A percentile compares a stretch with the other conserved stretches of the same genome.
Conservation (phyloP, 2,113 vertebrate genomes). For the Amphiprion ocellaris region DNA sequence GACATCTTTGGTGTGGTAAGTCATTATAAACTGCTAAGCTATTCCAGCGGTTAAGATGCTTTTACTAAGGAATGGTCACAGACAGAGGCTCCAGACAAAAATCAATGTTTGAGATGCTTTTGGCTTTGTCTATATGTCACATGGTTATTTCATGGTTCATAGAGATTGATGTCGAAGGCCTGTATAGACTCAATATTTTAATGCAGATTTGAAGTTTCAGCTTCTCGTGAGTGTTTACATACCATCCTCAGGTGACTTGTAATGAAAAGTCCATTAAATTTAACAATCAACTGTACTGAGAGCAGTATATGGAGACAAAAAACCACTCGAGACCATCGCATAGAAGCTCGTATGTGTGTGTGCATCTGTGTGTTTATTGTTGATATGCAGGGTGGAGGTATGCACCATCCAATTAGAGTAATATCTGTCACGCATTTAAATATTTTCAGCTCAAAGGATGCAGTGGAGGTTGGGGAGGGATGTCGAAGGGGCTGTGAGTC, state of each 20-base stretch:
- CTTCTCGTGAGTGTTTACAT: slow-evolving; percentile 68
- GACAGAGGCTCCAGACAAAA: slow-evolving; percentile 51
- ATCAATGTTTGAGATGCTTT: slow-evolving; percentile 56
- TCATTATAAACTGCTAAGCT: slow-evolving; percentile 52
- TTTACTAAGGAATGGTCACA: slow-evolving; percentile 54
- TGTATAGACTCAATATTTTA: slow-evolving; percentile 66
- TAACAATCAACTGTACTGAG: slow-evolving; percentile 83
- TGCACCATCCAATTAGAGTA: slow-evolving; percentile 76
- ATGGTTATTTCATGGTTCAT: slow-evolving; percentile 58
- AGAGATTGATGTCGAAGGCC: slow-evolving; percentile 63
- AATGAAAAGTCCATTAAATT: slow-evolving; percentile 74
- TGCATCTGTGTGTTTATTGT: slow-evolving; percentile 34
- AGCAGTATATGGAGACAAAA: slow-evolving; percentile 73
- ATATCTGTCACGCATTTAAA: slow-evolving; percentile 82
- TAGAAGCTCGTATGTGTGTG: slow-evolving; percentile 47
- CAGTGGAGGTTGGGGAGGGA: slow-evolving; percentile 29
- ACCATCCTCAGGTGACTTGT: slow-evolving; percentile 65
- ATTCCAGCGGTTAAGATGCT: slow-evolving; percentile 48
- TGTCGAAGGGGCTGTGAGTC: slow-evolving; percentile 63
- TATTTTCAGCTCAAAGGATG: slow-evolving; percentile 80
- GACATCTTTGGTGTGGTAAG: slow-evolving; percentile 41
- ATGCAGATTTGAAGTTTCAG: slow-evolving; percentile 53
- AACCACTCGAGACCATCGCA: slow-evolving; percentile 67
- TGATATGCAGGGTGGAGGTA: slow-evolving; percentile 48
- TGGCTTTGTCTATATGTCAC: slow-evolving; percentile 63